These are phyloP conservation scores for Aleiodes sp. DNA, from an alignment of 1,140 invertebrate species.

Conservation along the genomic window DNA sequence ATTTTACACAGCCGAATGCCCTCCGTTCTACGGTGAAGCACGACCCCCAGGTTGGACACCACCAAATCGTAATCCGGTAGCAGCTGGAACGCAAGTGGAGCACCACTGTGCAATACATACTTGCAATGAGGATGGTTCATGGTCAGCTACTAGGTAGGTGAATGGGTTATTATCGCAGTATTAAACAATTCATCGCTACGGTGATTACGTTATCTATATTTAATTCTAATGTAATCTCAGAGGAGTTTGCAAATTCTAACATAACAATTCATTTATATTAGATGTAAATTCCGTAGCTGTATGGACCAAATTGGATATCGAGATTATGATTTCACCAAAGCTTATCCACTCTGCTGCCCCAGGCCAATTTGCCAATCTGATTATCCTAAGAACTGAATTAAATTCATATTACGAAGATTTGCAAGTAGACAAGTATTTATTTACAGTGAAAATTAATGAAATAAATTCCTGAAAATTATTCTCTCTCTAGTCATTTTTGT, in stretches of 20 bases:
- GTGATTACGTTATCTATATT: too few relatives aligned
- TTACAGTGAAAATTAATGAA: background rate
- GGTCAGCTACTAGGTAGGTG: background rate
- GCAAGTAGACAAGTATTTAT: background rate
- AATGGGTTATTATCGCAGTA: too few relatives aligned
- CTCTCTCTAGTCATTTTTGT: background rate
- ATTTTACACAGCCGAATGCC: background rate
- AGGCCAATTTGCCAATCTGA: background rate
- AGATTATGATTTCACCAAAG: conserved; percentile 3
- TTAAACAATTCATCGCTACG: too few relatives aligned
- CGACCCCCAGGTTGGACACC: background rate
- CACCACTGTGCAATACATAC: background rate
- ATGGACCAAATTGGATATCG: conserved; percentile 1
- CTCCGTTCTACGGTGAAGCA: background rate
- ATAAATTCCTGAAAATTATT: conserved; percentile 8
- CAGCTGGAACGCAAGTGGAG: background rate
- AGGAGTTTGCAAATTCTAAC: too few relatives aligned
- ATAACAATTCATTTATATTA: background rate
- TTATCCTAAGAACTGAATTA: background rate
- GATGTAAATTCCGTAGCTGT: background rate
- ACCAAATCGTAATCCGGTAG: background rate
- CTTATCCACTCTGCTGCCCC: background rate
- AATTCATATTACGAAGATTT: background rate
- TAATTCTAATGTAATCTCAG: too few relatives aligned
- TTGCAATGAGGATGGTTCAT: background rate